Base-by-base conservation (phyloP, 2,797 vertebrate species). In the Gymnodraco acuticeps region DNA sequence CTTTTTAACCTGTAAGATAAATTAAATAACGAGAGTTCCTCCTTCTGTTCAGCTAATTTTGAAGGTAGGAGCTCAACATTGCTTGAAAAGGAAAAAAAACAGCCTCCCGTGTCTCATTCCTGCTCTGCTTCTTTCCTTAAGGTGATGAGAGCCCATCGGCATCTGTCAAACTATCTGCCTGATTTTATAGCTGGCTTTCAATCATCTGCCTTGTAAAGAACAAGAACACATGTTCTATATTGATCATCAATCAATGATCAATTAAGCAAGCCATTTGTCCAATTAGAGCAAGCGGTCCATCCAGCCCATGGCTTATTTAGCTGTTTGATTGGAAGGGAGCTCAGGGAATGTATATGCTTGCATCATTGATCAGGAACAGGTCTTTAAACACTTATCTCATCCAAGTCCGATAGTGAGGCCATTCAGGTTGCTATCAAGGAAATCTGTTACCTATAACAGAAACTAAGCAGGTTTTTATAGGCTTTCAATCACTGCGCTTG, bases 171-270 rank as follows among this genome's bases (percentile, higher is more conserved):
- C 88, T 88, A 87, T 84, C 88, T 50, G 82, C 67, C 76, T 83
- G 93, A 91, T 94, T 94, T 91, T 94, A 94, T 94, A 88, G 91
- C 92, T 85, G 52, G 66, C 90, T 90, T 91, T 95, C 94, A 94
- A 93, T 95, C 94, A 94, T 90, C 69, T 84, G 74, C 85, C 91
- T 90, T 89, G 88, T 92, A 91, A 89, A 95, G 91, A 92, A 87
- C 88, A 77, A 78, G 93, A 94, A 94, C 94, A 95, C 91, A 90
- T 95, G 95, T 94, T 92, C 85, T 54, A 38, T 88, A 96, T 95
- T 92, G 95, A 96, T 95, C 91, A 86, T 85, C 86, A 93, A 94
- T 96, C 95, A 94, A 95, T 96, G 95, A 94, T 95, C 95, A 95
- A 95, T 96, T 96, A 96, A 94, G 88, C 91, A 88, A 94, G 92